Evolutionary conservation across 2,888 invertebrate genomes (phyloP), one percentile per base, ranked within the genome.

Genomic region (Cryptus viduatorius): DNA sequence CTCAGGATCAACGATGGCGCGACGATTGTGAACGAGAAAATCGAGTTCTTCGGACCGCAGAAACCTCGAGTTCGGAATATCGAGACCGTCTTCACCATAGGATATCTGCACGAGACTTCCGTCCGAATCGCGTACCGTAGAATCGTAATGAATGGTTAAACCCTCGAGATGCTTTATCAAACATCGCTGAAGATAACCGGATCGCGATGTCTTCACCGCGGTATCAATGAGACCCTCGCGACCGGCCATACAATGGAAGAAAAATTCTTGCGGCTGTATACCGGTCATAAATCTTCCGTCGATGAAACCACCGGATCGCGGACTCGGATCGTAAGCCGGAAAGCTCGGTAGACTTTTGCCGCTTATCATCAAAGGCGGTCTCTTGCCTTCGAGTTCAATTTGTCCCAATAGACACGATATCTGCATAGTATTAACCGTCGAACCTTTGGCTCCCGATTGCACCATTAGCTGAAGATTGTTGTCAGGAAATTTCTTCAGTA

Each of bases 231-330:
- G 95, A 95, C 99, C 98, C 96, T 99, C 99, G 94, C 99, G 96
- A 78, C 99, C 99, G 77, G 99, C 99, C 99, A 99, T 99, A 92
- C 99, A 99, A 95, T 99, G 99, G 94, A 99, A 99, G 94, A 99
- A 99, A 93, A 99, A 99, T 92, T 99, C 99, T 94, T 98, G 99
- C 0, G 99, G 99, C 91, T 97, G 96, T 89, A 99, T 98, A n/a
- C 99, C 99, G 0, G 99, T 99, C 96, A 99, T 96, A 92, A 99
- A 99, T 10, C 99, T 96, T 0, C 98, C 98, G 88, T 98, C 98
- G 77, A 99, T 98, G 92, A 98, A 99, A 0, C 99, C 99, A 8
- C 99, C 99, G 0, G 99, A 98, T 91, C 98, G 95, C 0, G 99
- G 98, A 0, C 97, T 96, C 8, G 97, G 96, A 90, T 99, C 98